Evolutionary conservation across 2,113 vertebrate genomes (phyloP), one percentile per base, ranked within the genome.

Genomic region (Embiotoca jacksoni): DNA sequence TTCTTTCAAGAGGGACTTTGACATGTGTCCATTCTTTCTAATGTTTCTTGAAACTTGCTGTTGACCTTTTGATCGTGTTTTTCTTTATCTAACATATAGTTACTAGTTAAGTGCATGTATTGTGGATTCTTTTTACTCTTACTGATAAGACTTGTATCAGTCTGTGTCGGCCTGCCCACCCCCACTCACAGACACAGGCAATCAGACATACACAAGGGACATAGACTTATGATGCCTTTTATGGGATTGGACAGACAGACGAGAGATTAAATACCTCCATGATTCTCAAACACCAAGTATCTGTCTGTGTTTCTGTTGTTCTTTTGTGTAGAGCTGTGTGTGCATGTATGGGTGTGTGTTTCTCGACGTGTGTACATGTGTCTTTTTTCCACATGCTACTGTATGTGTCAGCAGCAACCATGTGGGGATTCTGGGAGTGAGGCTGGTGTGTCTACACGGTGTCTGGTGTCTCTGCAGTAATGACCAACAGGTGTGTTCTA

Each of bases 401-500:
- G 69, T 72, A 65, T 57, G 78, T 90, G 75, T 83, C 76, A 78
- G 77, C 70, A 74, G 69, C 77, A 67, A 79, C 46, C 66, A 76
- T 61, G 74, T 57, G 76, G 69, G 82, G 74, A 70, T 73, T 86
- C 61, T 77, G 68, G 70, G 80, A 78, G 78, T 86, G 65, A 74
- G 80, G 47, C 50, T 78, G 60, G 70, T 79, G 84, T 58, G 86
- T 83, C 71, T 87, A 69, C 69, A 63, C 62, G 88, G 89, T 90
- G 90, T 92, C 87, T 88, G 75, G 85, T 92, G 82, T 91, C 86
- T 66, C 63, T 77, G 75, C 64, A 74, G 85, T 91, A 89, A 91
- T 85, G 92, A 88, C 89, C 89, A 89, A 93, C 93, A 94, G 94
- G 91, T 94, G 92, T 69, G 88, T 64, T 71, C 89, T 93, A 91